Percentiles rank a stretch among this genome's conserved stretches.
Evolutionary conservation across 1,140 invertebrate genomes (phyloP).

Genomic region (Drosophila athabasca): DNA sequence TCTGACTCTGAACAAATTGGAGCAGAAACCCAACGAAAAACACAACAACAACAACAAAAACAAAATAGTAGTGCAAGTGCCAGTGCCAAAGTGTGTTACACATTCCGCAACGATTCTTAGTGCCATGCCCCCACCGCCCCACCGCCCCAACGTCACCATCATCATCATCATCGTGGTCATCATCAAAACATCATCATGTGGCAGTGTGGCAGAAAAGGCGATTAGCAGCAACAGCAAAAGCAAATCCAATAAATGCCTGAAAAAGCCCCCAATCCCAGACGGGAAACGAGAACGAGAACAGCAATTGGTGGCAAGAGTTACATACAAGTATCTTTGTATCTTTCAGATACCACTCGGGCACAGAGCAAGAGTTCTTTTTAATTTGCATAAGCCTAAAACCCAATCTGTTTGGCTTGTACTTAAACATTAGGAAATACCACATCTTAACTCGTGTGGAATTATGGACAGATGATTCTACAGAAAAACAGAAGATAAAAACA

Average conservation of each 20-base stretch:
- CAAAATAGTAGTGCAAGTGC: conserved; percentile 66
- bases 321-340: no score
- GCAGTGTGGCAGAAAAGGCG: conserved; percentile 44
- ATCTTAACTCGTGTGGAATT: neutral
- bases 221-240: conserved; percentile 46
- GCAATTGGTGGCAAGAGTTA: neutral
- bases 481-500: neutral
- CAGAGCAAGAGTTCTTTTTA: neutral
- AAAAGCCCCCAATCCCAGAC: neutral
- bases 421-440: neutral
- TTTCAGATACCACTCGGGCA: neutral
- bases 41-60: conserved; percentile 28
- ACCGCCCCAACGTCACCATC: no score
- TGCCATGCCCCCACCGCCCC: neutral
- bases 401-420: neutral
- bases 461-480: conserved; percentile 22
- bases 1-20: conserved; percentile 71
- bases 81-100: conserved; percentile 40
- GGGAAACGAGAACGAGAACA: neutral
- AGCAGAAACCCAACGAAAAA: conserved; percentile 37
- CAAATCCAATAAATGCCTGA: conserved; percentile 57
- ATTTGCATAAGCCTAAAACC: conserved; percentile 6
- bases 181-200: no score
- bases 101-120: neutral
- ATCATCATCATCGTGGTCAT: no score